Percentiles rank a stretch among this genome's conserved stretches.
These are phyloP conservation scores for Emydura subglobosa DNA, from an alignment of 2,113 vertebrate genomes.

Conservation along the genomic window DNA sequence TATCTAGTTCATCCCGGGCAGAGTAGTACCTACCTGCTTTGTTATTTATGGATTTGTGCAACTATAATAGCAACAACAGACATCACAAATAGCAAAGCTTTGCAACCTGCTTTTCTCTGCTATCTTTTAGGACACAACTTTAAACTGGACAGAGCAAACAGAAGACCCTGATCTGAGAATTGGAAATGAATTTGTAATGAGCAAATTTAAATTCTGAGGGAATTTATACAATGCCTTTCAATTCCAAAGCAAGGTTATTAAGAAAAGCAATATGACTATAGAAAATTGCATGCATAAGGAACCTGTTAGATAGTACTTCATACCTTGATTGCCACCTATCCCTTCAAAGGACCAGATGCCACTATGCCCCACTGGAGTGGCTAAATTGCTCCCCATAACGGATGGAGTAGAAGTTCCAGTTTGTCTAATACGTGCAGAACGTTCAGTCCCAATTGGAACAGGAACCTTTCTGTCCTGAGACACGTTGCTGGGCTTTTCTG, in stretches of 20 bases:
- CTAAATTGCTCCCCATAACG: slow-evolving; percentile 93
- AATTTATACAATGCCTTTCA: accelerated
- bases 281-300: accelerated
- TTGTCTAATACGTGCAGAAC: slow-evolving; percentile 96
- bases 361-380: slow-evolving; percentile 96
- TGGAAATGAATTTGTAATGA: not conserved
- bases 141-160: accelerated
- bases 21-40: not conserved
- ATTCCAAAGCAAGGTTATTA: not conserved
- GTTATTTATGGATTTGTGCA: not conserved
- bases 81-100: not conserved
- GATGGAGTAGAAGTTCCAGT: slow-evolving; percentile 95
- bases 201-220: not conserved
- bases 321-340: slow-evolving; percentile 95
- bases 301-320: not conserved
- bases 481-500: slow-evolving; percentile 89
- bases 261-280: accelerated
- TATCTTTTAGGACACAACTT: not conserved
- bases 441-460: slow-evolving; percentile 96
- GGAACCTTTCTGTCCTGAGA: slow-evolving; percentile 98
- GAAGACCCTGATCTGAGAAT: not conserved
- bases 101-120: not conserved
- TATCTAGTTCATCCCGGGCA: not conserved
- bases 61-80: not conserved
- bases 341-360: slow-evolving; percentile 99